These are phyloP conservation scores for Hemaris fuciformis DNA, from an alignment of 2,888 invertebrate genomes.

Conservation along the genomic window DNA sequence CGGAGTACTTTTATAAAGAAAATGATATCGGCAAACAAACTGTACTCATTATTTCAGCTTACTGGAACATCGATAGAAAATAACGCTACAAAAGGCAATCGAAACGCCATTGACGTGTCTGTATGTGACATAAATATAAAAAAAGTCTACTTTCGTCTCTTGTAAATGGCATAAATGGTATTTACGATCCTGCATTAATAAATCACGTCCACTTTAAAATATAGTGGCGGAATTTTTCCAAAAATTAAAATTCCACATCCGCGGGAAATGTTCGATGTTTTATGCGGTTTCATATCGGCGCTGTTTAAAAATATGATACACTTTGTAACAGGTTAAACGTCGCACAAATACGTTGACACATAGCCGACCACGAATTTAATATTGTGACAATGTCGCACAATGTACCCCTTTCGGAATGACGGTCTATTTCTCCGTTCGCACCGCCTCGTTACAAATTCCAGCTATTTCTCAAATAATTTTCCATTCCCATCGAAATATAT, in stretches of 20 bases:
- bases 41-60: slow-evolving; percentile 8
- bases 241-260: slow-evolving; percentile 66
- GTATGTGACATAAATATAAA: slow-evolving; percentile 43
- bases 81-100: slow-evolving; percentile 25
- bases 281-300: slow-evolving; percentile 61
- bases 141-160: slow-evolving; percentile 52
- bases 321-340: slow-evolving; percentile 35
- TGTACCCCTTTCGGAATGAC: not conserved
- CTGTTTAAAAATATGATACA: slow-evolving; percentile 55
- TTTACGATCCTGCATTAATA: slow-evolving; percentile 65
- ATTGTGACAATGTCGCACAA: slow-evolving; percentile 9
- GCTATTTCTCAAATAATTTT: slow-evolving; percentile 34
- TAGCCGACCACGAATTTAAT: slow-evolving; percentile 27
- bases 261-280: slow-evolving; percentile 62
- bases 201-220: slow-evolving; percentile 70
- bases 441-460: slow-evolving; percentile 27
- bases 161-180: slow-evolving; percentile 61
- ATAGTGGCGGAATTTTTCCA: slow-evolving; percentile 56
- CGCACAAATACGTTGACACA: slow-evolving; percentile 19
- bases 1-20: slow-evolving; percentile 3
- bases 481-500: slow-evolving; percentile 50
- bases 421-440: slow-evolving; percentile 25
- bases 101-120: slow-evolving; percentile 43
- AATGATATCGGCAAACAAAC: slow-evolving; percentile 4
- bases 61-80: slow-evolving; percentile 6